Evolutionary conservation across 1,140 invertebrate genomes (phyloP).

Genomic region (Pseudomyrmex sp.): DNA sequence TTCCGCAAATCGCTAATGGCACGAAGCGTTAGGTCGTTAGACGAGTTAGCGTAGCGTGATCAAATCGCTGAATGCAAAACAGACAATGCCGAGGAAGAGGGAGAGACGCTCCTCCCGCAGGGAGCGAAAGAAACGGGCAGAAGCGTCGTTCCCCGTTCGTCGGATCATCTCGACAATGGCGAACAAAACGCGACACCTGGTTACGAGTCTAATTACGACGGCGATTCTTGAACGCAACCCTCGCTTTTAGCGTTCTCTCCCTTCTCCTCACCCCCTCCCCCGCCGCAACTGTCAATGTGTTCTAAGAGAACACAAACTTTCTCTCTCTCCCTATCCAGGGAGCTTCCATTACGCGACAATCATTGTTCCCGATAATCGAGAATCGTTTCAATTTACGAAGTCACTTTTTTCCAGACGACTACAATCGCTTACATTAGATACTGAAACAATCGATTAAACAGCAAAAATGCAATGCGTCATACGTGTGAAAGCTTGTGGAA

Average conservation of each 20-base stretch:
- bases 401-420: background rate
- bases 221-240: conserved; percentile 27
- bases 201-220: conserved; percentile 71
- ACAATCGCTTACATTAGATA: background rate
- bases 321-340: background rate
- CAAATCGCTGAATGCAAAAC: conserved; percentile 78
- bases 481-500: too few relatives aligned
- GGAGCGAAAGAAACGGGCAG: conserved; percentile 63
- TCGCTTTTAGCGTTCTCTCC: conserved; percentile 31
- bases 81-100: conserved; percentile 71
- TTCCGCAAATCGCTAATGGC: conserved; percentile 77
- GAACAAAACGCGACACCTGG: conserved; percentile 71
- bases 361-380: conserved; percentile 9
- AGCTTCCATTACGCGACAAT: conserved; percentile 28
- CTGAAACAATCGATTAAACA: background rate
- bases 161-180: conserved; percentile 57
- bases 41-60: conserved; percentile 78
- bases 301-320: conserved; percentile 37
- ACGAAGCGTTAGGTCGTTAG: conserved; percentile 78
- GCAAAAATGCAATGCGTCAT: too few relatives aligned
- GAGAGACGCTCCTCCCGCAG: conserved; percentile 46
- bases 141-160: conserved; percentile 26
- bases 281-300: background rate
- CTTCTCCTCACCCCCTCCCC: background rate
- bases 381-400: conserved; percentile 27